Conservation (phyloP, 92 coral and sea anemone species). For the Montipora capitata region DNA sequence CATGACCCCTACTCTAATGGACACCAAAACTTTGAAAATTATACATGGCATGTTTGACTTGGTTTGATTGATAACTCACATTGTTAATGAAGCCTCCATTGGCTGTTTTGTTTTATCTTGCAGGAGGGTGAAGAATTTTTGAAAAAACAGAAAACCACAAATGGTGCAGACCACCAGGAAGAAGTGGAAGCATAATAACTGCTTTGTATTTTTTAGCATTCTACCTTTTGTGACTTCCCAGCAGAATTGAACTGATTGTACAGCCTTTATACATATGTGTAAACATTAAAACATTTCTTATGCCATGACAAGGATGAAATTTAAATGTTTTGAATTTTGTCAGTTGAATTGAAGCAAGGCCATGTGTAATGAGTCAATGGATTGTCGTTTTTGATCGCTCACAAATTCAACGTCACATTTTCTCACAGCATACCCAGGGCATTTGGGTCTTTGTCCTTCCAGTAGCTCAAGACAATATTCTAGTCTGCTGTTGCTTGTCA, state of each 20-base stretch:
- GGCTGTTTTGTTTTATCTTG: neutral
- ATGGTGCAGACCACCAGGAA: conserved; percentile 53
- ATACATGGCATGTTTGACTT: no score
- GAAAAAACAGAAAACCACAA: conserved; percentile 67
- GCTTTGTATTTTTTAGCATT: neutral
- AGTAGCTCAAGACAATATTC: no score
- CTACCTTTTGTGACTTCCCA: neutral
- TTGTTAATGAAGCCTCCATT: no score
- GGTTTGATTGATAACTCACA: no score
- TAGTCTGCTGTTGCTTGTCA: no score
- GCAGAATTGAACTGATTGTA: conserved; percentile 41
- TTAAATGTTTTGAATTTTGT: conserved; percentile 7
- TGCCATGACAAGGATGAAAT: neutral
- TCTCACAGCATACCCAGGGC: no score
- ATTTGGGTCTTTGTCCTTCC: no score
- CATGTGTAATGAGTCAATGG: no score
- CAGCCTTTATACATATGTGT: conserved; percentile 45
- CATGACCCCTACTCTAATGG: no score
- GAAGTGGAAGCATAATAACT: conserved; percentile 40
- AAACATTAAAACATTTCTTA: neutral
- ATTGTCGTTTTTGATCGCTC: no score
- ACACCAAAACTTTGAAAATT: no score
- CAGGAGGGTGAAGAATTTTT: conserved; percentile 76
- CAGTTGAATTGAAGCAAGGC: neutral
- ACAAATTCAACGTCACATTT: no score